Evolutionary conservation across 2,888 invertebrate genomes (phyloP), one percentile per base, ranked within the genome.

Genomic region (Pelosia muscerda): DNA sequence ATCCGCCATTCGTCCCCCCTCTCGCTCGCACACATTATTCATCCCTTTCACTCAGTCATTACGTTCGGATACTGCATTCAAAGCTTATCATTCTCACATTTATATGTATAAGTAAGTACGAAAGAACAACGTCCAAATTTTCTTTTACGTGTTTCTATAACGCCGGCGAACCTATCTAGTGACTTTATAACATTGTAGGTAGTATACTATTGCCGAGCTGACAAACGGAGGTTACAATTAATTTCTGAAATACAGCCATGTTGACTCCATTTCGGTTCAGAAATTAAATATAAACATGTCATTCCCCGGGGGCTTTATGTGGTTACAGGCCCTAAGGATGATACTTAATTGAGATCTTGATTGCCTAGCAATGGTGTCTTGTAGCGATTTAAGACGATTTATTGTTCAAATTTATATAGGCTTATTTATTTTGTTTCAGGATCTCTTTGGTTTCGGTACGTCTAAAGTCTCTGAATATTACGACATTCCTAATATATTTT

Each of bases 141-240:
- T n/a, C n/a, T n/a, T n/a, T n/a, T n/a, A n/a, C n/a, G n/a, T n/a
- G n/a, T n/a, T 3, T 54, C 0, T 19, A 0, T 9, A 55, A 22
- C 6, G 13, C 23, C 23, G 23, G 54, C 23, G 15, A 55, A 0
- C 28, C 31, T 31, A 63, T 78, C 79, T 58, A 77, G 75, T 65
- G 53, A 63, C 28, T 64, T 9, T 70, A 73, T 3, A 70, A 74
- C 81, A 9, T 5, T 62, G 72, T 61, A 49, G 23, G 34, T 70
- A 73, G 79, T 80, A 77, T 86, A 84, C 83, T 88, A 88, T 85
- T 82, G 83, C 85, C 73, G 77, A 86, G 82, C 86, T 86, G 88
- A 88, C 88, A 88, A 89, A 87, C 86, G 88, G 86, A 85, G 84
- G 87, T 83, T 87, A 87, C 87, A 89, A 90, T 90, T 90, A 89